Base-by-base conservation (phyloP, 2,888 invertebrate species). In the Pycnomerus fuliginosus region DNA sequence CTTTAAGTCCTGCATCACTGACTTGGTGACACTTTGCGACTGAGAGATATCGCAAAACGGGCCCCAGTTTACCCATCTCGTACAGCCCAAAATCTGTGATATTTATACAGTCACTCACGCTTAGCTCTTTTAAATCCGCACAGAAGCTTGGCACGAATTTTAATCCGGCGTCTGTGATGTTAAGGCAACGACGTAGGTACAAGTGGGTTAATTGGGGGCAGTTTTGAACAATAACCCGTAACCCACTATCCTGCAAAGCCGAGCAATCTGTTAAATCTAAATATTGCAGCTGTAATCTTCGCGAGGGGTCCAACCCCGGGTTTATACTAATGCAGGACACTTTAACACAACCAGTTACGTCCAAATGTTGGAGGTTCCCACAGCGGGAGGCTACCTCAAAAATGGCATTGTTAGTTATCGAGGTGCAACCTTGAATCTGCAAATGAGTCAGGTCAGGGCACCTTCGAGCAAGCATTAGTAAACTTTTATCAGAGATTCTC, bases 21-120 rank as follows among this genome's bases (percentile, higher is more conserved):
- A 95, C 88, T 69, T 88, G 86, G 54, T 91, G 91, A 74, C 95
- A 95, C 72, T 95, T 95, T 12, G 94, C 94, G 15, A 94, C 91
- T 15, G 93, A 94, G 8, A 95, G 80, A 71, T 95, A 95, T 11
- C 94, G 81, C 51, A 95, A 73, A n/a, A 89, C 90, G 0, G 90
- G 87, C 1, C 92, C 92, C 14, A 95, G 74, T 62, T 91, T 87
- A 5, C 93, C 91, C 45, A 95, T 72, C 71, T 94, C 93, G 65
- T 92, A 89, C 17, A 94, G 77, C 0, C 93, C 93, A 64, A 91
- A 92, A 70, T 95, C 94, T 0, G 94, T 91, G 46, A 94, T 84
- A 51, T 86, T 87, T 11, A 83, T 78, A 69, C 95, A 95, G 74
- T 95, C 95, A 22, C 92, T 92, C 22, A 95, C 87, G 58, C 90